Evolutionary conservation across 2,113 vertebrate genomes (phyloP), one percentile per base, ranked within the genome.

Genomic region (Trochalopteron elliotii): DNA sequence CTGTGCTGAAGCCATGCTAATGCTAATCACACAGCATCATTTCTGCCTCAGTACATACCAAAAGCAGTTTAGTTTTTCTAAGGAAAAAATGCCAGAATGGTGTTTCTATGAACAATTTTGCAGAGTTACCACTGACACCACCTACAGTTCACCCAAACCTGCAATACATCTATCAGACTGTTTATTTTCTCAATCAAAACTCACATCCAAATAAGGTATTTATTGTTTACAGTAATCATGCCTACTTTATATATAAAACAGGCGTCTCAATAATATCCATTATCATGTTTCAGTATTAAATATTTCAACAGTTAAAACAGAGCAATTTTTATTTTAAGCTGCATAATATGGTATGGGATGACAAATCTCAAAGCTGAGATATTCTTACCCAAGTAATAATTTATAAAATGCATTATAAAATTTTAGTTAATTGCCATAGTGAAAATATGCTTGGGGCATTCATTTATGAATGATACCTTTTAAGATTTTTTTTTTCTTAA

Each of bases 371-470:
- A 56, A 70, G 18, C 4, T 37, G 17, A 89, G 68, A 79, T 47
- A 83, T 20, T 83, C 28, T 79, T 87, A 69, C 5, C 37, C 28
- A 77, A 55, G 24, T 71, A 87, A 79, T 50, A 75, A 61, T 79
- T 94, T 89, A 87, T 37, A 93, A 93, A 95, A 83, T 20, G 18
- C 27, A 45, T 17, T n/a, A n/a, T n/a, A n/a, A n/a, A n/a, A n/a
- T 27, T 77, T 22, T 57, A 74, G 12, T 44, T 59, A 80, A 59
- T 30, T 42, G 44, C 21, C 24, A 7, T 9, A 35, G 6, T 31
- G 39, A 67, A 94, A 93, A 71, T 28, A 44, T 11, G 12, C 12
- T 49, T 71, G 6, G 7, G 35, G 3, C 33, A 63, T 77, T 87
- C 5, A 50, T 65, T 84, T 67, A 39, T 9, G 15, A 82, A 64